A percentile compares a stretch with the other conserved stretches of the same genome.
Conservation (phyloP, 2,888 invertebrate species). For the Hirtodrosophila confusa region DNA sequence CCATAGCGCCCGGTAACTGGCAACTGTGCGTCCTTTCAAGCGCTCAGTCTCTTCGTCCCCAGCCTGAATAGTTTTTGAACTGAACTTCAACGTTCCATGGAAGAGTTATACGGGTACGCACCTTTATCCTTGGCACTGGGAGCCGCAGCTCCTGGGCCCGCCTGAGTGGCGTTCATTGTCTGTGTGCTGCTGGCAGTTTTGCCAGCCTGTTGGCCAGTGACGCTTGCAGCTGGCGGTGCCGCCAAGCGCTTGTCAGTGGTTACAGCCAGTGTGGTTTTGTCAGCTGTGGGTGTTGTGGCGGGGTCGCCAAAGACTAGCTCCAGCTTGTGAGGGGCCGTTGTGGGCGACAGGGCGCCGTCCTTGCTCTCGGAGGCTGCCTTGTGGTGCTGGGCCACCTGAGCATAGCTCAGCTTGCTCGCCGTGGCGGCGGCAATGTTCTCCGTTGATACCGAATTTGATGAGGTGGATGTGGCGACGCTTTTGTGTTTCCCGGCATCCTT, state of each 20-base stretch:
- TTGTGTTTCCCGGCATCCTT: conserved; percentile 81
- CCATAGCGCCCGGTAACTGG: too few relatives aligned
- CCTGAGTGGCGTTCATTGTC: conserved; percentile 40
- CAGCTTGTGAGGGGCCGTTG: conserved; percentile 49
- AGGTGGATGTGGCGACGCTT: conserved; percentile 76
- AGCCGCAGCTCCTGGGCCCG: conserved; percentile 51
- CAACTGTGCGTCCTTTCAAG: too few relatives aligned
- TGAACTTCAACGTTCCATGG: too few relatives aligned
- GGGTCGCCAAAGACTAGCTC: conserved; percentile 60
- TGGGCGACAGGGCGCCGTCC: conserved; percentile 63
- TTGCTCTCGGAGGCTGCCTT: conserved; percentile 84
- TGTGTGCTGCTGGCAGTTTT: conserved; percentile 41
- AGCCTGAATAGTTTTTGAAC: too few relatives aligned
- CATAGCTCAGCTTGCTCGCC: conserved; percentile 86
- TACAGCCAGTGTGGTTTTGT: conserved; percentile 37
- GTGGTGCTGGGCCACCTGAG: conserved; percentile 88
- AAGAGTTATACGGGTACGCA: conserved; percentile 27
- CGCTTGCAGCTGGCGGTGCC: conserved; percentile 9
- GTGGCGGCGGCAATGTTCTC: conserved; percentile 74
- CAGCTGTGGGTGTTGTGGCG: conserved; percentile 24
- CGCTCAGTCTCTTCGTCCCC: too few relatives aligned
- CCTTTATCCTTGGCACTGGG: conserved; percentile 83
- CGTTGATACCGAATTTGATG: conserved; percentile 76
- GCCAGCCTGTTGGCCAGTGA: conserved; percentile 6
- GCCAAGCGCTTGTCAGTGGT: conserved; percentile 57